Evolutionary conservation across 2,113 vertebrate genomes (phyloP), one percentile per base, ranked within the genome.

Genomic region (Galbula dea): DNA sequence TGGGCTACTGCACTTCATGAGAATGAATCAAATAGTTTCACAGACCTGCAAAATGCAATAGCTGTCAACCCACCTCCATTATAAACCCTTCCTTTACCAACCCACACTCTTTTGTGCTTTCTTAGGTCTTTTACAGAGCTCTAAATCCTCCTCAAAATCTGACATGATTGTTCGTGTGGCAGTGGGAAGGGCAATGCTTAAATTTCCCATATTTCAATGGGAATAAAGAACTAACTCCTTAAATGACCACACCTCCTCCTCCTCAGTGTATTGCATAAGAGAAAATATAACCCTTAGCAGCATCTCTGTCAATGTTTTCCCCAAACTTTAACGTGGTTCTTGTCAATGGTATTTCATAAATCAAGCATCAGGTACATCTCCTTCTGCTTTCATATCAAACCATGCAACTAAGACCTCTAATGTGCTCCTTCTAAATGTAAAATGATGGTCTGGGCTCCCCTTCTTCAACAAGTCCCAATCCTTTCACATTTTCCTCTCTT

Each of bases 21-120:
- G 83, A 95, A 92, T 95, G 48, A 96, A 93, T 95, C 73, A 92
- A 95, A 67, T 51, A 45, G 77, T 65, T 89, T 92, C 77, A 77
- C 14, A 51, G 43, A 83, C 52, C 68, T 87, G 54, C 49, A 92
- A 82, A 89, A 89, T 39, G 48, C 62, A 86, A 76, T 37, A 94
- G 63, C 84, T 96, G 80, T 69, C 81, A 86, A 46, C 89, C 88
- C 71, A 95, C 89, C 49, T 86, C 49, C 62, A 90, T 51, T 91
- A 65, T 81, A 76, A 78, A 90, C n/a, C 41, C 49, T 75, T 88
- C 63, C 78, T 94, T 89, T 86, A 43, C 41, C 77, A 85, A 23
- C 90, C 80, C 91, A 81, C 59, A 3, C 67, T 82, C 84, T 72
- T 96, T 82, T 81, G 79, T 86, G 76, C 72, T 83, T 90, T 83